phyloP scores from a whole-genome alignment of 2,888 invertebrate genomes.

The Microlaimidae sp. region DNA sequence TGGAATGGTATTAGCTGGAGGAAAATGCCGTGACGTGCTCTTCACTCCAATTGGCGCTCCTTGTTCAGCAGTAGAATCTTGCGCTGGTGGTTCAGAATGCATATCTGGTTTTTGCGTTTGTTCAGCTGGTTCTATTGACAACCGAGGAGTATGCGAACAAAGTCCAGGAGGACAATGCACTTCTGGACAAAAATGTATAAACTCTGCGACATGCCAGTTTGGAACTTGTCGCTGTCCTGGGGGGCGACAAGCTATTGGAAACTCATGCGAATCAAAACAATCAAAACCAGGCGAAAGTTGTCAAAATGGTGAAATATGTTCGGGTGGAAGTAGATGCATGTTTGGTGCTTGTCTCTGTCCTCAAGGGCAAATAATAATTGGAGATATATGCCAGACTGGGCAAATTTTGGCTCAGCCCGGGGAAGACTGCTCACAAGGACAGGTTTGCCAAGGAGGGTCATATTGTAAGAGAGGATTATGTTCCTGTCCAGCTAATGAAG shows the following conservation, averaged over 20 bases:
- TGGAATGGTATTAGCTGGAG: background rate
- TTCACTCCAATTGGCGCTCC: background rate
- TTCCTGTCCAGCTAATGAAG: background rate
- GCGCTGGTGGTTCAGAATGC: constrained; percentile 1
- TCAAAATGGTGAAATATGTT: background rate
- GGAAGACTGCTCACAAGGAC: background rate
- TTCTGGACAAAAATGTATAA: constrained; percentile 12
- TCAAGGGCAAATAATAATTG: background rate
- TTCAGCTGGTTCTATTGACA: background rate
- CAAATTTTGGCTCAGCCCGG: background rate
- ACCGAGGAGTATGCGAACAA: constrained; percentile 6
- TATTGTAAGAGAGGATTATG: constrained; percentile 3
- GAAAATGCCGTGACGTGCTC: background rate
- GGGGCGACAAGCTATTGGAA: background rate
- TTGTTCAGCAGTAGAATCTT: background rate
- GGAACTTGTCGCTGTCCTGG: constrained; percentile 12
- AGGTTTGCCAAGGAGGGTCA: constrained; percentile 7
- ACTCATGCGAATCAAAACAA: no score
- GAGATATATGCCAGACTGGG: background rate
- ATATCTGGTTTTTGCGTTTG: constrained; percentile 3
- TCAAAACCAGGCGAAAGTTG: background rate
- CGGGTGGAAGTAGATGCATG: background rate
- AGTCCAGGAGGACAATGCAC: constrained; percentile 9
- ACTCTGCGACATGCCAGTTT: constrained; percentile 8
- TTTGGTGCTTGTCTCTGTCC: background rate